Evolutionary conservation across 2,797 vertebrate species (phyloP).

Genomic region (Pipistrellus kuhlii): DNA sequence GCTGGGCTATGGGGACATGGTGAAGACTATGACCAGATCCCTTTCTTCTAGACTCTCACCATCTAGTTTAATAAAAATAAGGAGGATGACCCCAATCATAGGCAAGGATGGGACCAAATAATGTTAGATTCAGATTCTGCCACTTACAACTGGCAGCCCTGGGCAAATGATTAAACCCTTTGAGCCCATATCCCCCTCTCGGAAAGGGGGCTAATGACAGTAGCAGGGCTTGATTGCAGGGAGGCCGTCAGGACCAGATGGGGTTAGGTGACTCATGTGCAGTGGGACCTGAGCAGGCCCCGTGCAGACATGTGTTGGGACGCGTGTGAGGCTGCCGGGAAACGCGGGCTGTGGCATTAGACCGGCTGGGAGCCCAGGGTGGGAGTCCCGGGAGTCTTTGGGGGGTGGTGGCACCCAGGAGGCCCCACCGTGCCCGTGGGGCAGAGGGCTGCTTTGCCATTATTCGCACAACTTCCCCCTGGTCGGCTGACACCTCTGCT

Average conservation of each 20-base stretch:
- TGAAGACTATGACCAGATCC: too few relatives aligned
- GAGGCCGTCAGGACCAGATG: background rate
- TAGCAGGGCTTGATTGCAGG: background rate
- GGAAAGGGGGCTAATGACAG: background rate
- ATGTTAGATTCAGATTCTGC: background rate
- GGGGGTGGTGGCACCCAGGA: background rate
- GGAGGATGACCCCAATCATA: background rate
- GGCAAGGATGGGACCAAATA: background rate
- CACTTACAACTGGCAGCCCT: background rate
- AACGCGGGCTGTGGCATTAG: fast-evolving
- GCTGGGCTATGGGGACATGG: background rate
- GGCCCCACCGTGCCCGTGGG: fast-evolving
- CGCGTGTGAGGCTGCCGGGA: fast-evolving
- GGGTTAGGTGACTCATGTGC: fast-evolving
- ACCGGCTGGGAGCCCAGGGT: background rate
- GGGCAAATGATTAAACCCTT: background rate
- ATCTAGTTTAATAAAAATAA: background rate
- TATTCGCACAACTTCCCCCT: background rate
- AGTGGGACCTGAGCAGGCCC: background rate
- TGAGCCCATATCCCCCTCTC: background rate
- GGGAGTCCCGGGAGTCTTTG: background rate
- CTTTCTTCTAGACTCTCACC: background rate
- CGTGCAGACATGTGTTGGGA: fast-evolving
- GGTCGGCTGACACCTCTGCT: background rate
- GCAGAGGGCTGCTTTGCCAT: background rate